phyloP scores from a whole-genome alignment of 2,888 invertebrate species.

The Nymphalis c-album region DNA sequence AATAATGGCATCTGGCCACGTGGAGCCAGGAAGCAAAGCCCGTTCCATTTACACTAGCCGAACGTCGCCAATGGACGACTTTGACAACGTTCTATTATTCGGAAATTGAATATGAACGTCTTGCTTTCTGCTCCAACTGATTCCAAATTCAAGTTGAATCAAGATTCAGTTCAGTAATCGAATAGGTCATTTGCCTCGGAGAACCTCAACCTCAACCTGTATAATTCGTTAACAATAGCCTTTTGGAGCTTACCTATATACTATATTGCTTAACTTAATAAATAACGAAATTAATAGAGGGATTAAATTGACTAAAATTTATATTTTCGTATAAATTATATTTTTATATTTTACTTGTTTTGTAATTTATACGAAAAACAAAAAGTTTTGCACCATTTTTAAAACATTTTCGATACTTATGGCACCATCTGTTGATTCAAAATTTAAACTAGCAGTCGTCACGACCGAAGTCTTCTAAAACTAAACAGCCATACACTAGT shows the following conservation, averaged over 20 bases:
- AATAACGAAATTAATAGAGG: no score
- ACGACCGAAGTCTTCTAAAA: not conserved
- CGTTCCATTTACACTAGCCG: slow-evolving; percentile 71
- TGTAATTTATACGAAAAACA: no score
- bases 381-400: not conserved
- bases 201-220: not conserved
- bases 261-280: not conserved
- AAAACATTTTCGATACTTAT: not conserved
- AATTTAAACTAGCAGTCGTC: not conserved
- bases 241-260: no score
- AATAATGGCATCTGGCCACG: slow-evolving; percentile 80
- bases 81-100: slow-evolving; percentile 52
- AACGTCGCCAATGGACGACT: slow-evolving; percentile 60
- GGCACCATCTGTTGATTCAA: slow-evolving; percentile 21
- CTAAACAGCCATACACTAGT: not conserved
- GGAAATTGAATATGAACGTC: slow-evolving; percentile 58
- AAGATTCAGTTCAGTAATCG: slow-evolving; percentile 19
- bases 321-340: no score
- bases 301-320: no score
- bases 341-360: no score
- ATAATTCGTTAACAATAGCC: not conserved
- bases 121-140: slow-evolving; percentile 25
- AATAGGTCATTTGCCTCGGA: slow-evolving; percentile 17
- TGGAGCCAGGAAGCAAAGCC: slow-evolving; percentile 71
- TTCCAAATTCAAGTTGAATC: slow-evolving; percentile 18